phyloP scores from a whole-genome alignment of 2,113 vertebrate species.

The Scophthalmus maximus region DNA sequence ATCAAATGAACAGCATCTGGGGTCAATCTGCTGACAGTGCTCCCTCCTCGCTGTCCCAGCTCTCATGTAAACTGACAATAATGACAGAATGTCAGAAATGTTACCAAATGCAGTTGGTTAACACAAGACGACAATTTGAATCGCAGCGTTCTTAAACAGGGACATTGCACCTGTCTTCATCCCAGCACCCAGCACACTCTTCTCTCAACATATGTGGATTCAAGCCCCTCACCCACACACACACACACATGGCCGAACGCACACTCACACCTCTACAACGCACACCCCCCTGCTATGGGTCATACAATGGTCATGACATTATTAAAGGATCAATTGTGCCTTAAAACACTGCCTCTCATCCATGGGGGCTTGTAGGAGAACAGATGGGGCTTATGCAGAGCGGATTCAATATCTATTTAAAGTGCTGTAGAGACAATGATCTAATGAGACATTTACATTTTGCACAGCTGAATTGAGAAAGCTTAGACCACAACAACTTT shows the following conservation, averaged over 20 bases:
- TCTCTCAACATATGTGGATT: conserved; percentile 27
- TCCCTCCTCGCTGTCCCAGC: conserved; percentile 70
- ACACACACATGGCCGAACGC: too few species aligned
- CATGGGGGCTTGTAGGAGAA: conserved; percentile 58
- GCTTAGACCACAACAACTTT: conserved; percentile 40
- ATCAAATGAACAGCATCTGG: conserved; percentile 84
- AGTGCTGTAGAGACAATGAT: conserved; percentile 77
- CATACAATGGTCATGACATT: conserved; percentile 80
- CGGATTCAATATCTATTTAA: conserved; percentile 80
- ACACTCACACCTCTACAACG: conserved; percentile 17
- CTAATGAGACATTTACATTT: conserved; percentile 79
- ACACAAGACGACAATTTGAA: conserved; percentile 58
- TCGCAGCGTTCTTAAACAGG: conserved; percentile 44
- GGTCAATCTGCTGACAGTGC: conserved; percentile 83
- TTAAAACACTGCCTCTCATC: conserved; percentile 77
- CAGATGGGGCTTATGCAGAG: conserved; percentile 79
- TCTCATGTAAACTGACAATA: conserved; percentile 81
- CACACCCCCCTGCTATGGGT: conserved; percentile 68
- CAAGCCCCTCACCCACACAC: neutral
- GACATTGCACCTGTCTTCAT: conserved; percentile 52
- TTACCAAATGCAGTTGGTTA: conserved; percentile 62
- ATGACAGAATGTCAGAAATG: conserved; percentile 78
- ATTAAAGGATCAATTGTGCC: conserved; percentile 85
- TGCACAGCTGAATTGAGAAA: conserved; percentile 55
- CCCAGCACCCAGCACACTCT: conserved; percentile 39